Conservation (phyloP, 2,888 invertebrate genomes). For the Gymnocheta viridis region DNA sequence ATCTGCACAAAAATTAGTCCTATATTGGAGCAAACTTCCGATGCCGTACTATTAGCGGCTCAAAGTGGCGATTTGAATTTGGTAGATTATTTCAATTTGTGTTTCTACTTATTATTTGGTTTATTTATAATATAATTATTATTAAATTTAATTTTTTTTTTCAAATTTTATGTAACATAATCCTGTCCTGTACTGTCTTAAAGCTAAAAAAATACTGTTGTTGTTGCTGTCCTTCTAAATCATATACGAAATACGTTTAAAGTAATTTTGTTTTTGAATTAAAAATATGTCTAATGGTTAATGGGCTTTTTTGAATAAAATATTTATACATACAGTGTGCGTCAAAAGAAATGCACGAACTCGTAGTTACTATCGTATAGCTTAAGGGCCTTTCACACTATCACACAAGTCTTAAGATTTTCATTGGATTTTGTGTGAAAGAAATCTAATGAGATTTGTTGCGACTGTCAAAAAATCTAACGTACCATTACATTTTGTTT, state of each 20-base stretch:
- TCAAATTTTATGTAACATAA: slow-evolving; percentile 43
- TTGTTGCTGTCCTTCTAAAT: slow-evolving; percentile 56
- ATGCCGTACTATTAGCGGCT: slow-evolving; percentile 91
- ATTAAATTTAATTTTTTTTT: neutral
- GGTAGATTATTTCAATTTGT: slow-evolving; percentile 82
- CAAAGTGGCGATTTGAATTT: slow-evolving; percentile 91
- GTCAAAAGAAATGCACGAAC: too few relatives aligned
- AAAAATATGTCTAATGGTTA: slow-evolving; percentile 11
- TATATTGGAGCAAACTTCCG: slow-evolving; percentile 91
- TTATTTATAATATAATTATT: slow-evolving; percentile 18
- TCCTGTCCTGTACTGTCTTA: slow-evolving; percentile 49
- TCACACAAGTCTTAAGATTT: too few relatives aligned
- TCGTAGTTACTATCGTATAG: too few relatives aligned
- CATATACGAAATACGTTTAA: slow-evolving; percentile 49
- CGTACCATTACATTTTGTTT: too few relatives aligned
- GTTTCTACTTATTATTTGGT: slow-evolving; percentile 1
- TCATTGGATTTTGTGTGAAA: too few relatives aligned
- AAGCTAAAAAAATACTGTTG: slow-evolving; percentile 58
- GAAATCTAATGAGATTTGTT: too few relatives aligned
- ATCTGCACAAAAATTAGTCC: slow-evolving; percentile 83
- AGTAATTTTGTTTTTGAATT: slow-evolving; percentile 30
- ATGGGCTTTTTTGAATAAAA: neutral
- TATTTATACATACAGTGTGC: too few relatives aligned
- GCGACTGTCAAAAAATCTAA: too few relatives aligned
- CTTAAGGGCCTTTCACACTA: too few relatives aligned